Evolutionary conservation across 2,113 vertebrate genomes (phyloP).

Genomic region (Chaetorhynchus papuensis): DNA sequence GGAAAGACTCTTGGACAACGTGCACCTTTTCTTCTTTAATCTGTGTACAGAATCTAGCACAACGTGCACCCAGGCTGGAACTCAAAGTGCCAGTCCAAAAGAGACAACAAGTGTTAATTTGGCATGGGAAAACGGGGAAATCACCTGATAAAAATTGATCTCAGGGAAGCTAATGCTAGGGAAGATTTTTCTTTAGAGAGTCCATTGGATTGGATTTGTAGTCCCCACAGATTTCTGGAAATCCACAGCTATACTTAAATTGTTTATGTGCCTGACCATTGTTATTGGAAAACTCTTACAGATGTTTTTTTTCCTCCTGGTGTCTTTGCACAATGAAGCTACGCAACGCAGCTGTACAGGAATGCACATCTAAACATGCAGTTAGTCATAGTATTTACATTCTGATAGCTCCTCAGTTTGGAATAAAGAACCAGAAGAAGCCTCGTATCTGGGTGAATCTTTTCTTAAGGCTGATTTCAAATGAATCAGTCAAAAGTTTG

Average conservation of each 20-base stretch:
- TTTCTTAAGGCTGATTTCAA: constrained; percentile 31
- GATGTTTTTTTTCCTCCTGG: neutral
- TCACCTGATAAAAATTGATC: neutral
- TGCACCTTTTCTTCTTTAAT: neutral
- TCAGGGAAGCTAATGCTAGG: neutral
- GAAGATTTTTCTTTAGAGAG: neutral
- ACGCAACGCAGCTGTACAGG: constrained; percentile 2
- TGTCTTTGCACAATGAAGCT: neutral
- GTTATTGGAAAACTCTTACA: neutral
- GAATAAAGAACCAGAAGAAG: constrained; percentile 48
- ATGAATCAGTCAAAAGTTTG: constrained; percentile 40
- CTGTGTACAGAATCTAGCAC: neutral
- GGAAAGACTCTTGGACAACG: neutral
- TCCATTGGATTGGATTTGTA: neutral
- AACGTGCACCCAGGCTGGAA: neutral
- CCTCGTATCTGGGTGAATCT: constrained; percentile 41
- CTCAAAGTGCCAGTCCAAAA: neutral
- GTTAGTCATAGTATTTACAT: constrained; percentile 70
- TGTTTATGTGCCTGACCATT: neutral
- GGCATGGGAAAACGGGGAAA: neutral
- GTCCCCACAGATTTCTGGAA: neutral
- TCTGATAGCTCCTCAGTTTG: constrained; percentile 66
- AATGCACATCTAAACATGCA: constrained; percentile 44
- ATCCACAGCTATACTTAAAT: neutral
- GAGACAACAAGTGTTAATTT: neutral